These are phyloP conservation scores for Gryon sp. DNA, from an alignment of 1,140 invertebrate species.

Conservation along the genomic window DNA sequence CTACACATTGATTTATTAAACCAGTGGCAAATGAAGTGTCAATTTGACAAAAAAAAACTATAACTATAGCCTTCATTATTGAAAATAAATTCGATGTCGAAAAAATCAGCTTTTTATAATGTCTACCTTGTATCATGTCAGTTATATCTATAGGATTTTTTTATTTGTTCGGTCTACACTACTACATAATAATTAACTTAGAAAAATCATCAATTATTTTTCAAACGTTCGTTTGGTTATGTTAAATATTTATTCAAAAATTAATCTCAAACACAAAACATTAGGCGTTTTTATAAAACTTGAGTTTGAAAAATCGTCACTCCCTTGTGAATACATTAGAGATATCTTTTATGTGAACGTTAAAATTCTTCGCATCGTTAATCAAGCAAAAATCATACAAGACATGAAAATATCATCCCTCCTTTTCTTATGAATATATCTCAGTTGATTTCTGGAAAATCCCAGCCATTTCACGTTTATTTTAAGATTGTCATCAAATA, in stretches of 20 bases:
- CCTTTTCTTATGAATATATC: constrained; percentile 20
- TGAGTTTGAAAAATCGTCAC: constrained; percentile 7
- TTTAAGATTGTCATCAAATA: constrained; percentile 13
- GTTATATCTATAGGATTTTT: too few relatives aligned
- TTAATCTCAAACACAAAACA: constrained; percentile 5
- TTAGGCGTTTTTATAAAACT: constrained; percentile 2
- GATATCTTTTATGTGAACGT: constrained; percentile 14
- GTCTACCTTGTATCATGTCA: too few relatives aligned
- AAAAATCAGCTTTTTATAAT: too few relatives aligned
- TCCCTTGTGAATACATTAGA: constrained; percentile 9
- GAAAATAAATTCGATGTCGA: too few relatives aligned
- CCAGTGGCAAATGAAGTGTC: too few relatives aligned
- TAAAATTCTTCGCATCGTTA: constrained; percentile 14
- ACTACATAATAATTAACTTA: too few relatives aligned
- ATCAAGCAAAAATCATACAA: constrained; percentile 16
- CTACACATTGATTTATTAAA: too few relatives aligned
- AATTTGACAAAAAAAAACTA: too few relatives aligned
- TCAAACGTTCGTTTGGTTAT: too few relatives aligned
- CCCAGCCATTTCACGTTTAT: constrained; percentile 14
- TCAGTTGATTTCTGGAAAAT: constrained; percentile 7
- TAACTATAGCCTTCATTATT: too few relatives aligned
- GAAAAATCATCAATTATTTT: background rate
- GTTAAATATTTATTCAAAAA: background rate
- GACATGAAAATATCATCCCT: constrained; percentile 6
- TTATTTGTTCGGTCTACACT: too few relatives aligned